Evolutionary conservation across 64 coral and sea anemone species (phyloP), one percentile per base, ranked within the genome.

Genomic region (Stylophora pistillata): DNA sequence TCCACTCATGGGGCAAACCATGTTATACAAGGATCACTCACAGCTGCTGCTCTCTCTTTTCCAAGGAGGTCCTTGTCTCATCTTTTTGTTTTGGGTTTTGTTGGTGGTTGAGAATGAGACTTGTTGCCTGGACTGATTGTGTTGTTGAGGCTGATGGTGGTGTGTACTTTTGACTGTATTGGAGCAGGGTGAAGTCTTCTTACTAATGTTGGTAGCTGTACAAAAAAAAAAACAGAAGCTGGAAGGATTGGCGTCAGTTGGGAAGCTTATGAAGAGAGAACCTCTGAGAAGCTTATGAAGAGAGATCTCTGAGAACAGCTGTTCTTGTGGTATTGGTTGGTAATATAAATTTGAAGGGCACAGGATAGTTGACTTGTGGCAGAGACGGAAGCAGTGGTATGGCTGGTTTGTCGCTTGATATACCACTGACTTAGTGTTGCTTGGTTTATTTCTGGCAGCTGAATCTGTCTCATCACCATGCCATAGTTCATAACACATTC

Each of bases 381-480:
- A 76, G n/a, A 21, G 54, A n/a, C 34, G 4, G 72, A 21, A 41
- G 71, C 47, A 88, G 54, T 25, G 86, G 18, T 56, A 32, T 14
- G 47, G 86, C 53, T 88, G 15, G 74, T 74, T 53, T 87, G 21
- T 27, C 41, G 70, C 52, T 74, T 74, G 52, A 74, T 87, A 73
- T 85, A 91, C 70, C 89, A 84, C 18, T 89, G 79, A 21, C 17
- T 58, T 20, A 91, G 18, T 1, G 84, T 88, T 25, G 76, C 68
- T 26, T 91, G 77, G 72, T 95, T 95, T 55, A 91, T 69, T 9
- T 91, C 89, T 1, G 73, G 71, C 55, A 95, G 59, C 66, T 88
- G 85, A 5, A 91, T 74, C 2, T 47, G 69, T 20, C 4, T 9
- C 76, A 82, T 95, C 0, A 95, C 70, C 10, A 31, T 84, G n/a